phyloP scores from a whole-genome alignment of 2,113 vertebrate genomes.

The Gadus chalcogrammus region DNA sequence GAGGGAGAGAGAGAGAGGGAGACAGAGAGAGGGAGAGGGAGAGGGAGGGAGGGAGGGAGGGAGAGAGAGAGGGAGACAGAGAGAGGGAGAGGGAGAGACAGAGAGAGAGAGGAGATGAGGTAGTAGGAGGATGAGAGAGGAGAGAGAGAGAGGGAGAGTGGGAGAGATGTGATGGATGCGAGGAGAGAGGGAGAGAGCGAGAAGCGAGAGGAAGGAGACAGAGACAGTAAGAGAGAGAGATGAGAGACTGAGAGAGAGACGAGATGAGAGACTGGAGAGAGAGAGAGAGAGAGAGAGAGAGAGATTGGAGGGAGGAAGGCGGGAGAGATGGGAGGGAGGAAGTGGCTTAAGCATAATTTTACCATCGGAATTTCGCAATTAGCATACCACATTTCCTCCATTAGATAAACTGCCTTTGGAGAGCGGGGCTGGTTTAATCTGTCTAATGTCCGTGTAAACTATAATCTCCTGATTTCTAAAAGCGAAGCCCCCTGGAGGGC shows the following conservation, averaged over 20 bases:
- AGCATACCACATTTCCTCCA: slow-evolving; percentile 74
- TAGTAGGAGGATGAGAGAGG: no score
- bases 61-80: slow-evolving; percentile 20
- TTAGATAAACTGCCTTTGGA: slow-evolving; percentile 78
- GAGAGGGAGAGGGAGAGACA: slow-evolving; percentile 12
- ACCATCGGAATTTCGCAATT: slow-evolving; percentile 73
- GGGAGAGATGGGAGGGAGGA: slow-evolving; percentile 16
- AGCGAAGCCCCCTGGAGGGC: slow-evolving; percentile 73
- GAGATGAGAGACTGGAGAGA: no score
- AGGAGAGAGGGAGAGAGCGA: slow-evolving; percentile 18
- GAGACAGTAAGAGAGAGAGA: slow-evolving; percentile 24
- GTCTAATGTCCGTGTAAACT: slow-evolving; percentile 77
- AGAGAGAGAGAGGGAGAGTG: slow-evolving; percentile 17
- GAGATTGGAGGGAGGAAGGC: slow-evolving; percentile 12
- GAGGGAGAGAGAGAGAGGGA: slow-evolving; percentile 16
- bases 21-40: not conserved
- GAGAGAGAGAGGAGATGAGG: slow-evolving; percentile 24
- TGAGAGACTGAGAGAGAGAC: slow-evolving; percentile 13
- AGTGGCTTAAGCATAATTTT: slow-evolving; percentile 67
- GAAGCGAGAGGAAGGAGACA: no score
- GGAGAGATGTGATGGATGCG: slow-evolving; percentile 3
- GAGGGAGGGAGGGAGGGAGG: not conserved
- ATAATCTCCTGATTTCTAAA: slow-evolving; percentile 75
- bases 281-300: slow-evolving; percentile 18
- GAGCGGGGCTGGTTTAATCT: slow-evolving; percentile 70